phyloP scores from a whole-genome alignment of 2,113 vertebrate species.

The Benitochromis conjunctus region DNA sequence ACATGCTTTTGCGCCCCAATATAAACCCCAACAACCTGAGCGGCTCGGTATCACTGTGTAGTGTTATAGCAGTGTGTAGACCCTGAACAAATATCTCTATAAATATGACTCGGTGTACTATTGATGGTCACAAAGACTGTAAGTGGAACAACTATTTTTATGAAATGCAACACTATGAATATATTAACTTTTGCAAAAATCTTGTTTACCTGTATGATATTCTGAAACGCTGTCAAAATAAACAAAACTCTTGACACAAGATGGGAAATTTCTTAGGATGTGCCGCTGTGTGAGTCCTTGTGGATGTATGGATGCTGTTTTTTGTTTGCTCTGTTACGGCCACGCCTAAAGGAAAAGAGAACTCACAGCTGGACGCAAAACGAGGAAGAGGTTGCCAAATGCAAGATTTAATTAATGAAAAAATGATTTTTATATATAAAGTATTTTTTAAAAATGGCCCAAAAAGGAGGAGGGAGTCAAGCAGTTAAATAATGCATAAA shows the following conservation, averaged over 20 bases:
- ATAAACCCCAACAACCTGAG: slow-evolving; percentile 72
- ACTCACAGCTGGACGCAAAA: neutral
- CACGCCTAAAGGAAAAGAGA: neutral
- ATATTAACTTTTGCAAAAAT: slow-evolving; percentile 99
- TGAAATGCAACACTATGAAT: slow-evolving; percentile 98
- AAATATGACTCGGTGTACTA: slow-evolving; percentile 97
- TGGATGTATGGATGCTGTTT: neutral
- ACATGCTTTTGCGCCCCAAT: slow-evolving; percentile 51
- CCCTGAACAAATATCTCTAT: slow-evolving; percentile 93
- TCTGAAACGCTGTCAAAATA: slow-evolving; percentile 98
- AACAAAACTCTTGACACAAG: slow-evolving; percentile 89
- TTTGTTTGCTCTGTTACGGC: neutral
- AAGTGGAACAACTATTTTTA: slow-evolving; percentile 99
- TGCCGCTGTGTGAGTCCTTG: slow-evolving; percentile 23
- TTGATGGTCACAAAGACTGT: slow-evolving; percentile 94
- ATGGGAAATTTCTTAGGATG: slow-evolving; percentile 45
- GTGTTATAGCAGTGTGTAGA: slow-evolving; percentile 93
- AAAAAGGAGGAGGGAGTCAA: neutral
- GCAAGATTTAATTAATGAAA: neutral
- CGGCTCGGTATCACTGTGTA: slow-evolving; percentile 95
- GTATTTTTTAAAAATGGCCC: neutral
- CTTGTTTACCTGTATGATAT: slow-evolving; percentile 99
- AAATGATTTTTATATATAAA: neutral
- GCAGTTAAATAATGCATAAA: neutral
- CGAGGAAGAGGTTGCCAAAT: neutral